Evolutionary conservation across 1,140 invertebrate genomes (phyloP), one percentile per base, ranked within the genome.

Genomic region (Sminthurides bifidus): DNA sequence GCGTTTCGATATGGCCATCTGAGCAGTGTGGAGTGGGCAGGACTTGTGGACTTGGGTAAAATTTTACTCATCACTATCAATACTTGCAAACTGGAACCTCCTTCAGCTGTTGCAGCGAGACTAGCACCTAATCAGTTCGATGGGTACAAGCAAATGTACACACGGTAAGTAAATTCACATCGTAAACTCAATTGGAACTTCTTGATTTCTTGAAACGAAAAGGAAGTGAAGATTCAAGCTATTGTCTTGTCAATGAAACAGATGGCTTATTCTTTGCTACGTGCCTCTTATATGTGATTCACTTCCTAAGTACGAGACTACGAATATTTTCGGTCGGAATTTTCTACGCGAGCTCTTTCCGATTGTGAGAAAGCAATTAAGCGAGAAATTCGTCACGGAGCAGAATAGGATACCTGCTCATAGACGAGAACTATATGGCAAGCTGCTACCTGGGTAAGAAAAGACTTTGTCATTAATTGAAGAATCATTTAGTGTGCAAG

Each of bases 261-360:
- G 91, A 63, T 97, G 92, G 92, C 72, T 97, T 24, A 88, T 93
- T 14, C 94, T 92, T 68, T 95, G 91, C 67, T 87, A 93, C 71
- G 87, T 95, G 3, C 92, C 92, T 14, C 85, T 87, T 8, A 91
- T 94, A 70, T 96, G 92, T 68, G 90, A 95, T 71, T 92, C 91
- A 3, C 71, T 97, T 15, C 53, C 53, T 33, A 59, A 56, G 31
- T 51, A 56, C 35, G 49, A 59, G 1, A 90, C 87, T 0, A 87
- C 90, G 0, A 71, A 85, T 5, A 87, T 92, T 3, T 96, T 97
- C 74, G 92, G 92, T 0, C 76, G 84, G 21, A 87, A 84, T 0
- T 72, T 94, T 21, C 73, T 95, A 1, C 75, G 84, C 21, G 87
- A 88, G 5, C 85, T 95, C 0, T 95, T 91, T 68, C 84, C 83